Evolutionary conservation across 2,888 invertebrate genomes (phyloP), one percentile per base, ranked within the genome.

Genomic region (Pocota personata): DNA sequence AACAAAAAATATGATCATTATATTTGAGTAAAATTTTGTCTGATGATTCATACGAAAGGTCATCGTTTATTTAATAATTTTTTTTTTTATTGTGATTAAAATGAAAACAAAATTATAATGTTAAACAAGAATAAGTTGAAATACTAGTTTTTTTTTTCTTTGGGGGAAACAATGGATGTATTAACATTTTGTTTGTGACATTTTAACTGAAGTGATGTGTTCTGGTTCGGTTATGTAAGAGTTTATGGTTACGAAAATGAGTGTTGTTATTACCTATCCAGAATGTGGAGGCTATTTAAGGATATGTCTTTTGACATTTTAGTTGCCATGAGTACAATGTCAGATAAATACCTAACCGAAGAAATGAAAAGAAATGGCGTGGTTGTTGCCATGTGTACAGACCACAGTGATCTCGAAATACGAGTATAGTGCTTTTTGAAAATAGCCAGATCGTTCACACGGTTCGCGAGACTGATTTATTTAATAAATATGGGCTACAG

Each of bases 21-120:
- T 6, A 24, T 37, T 14, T 62, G 8, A 27, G n/a, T 21, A 24
- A 58, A 58, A 43, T 16, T 21, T 48, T n/a, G 37, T n/a, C 0
- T 21, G 50, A 52, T 78, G 78, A 83, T 46, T 83, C 78, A 73
- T 30, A 40, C 6, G 50, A 83, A 73, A 83, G 72, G 82, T 83
- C 82, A 78, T 72, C 35, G 71, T 55, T 67, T 78, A 78, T 48
- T 71, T 78, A 57, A 73, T 67, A 52, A 64, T 30, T 64, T 69
- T 60, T 48, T 64, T 69, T 50, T 32, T n/a, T n/a, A n/a, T 52
- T 21, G 35, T 35, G 52, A 64, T 66, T 43, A 16, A 60, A 62
- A 46, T 55, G 16, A 35, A 62, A 60, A 30, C n/a, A 46, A 46
- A 64, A 46, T 40, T 4, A 32, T 35, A 35, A 50, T 50, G 64